Percentiles rank a stretch among this genome's conserved stretches.
Evolutionary conservation across 2,113 vertebrate genomes (phyloP).

Genomic region (Phaethornis superciliosus): DNA sequence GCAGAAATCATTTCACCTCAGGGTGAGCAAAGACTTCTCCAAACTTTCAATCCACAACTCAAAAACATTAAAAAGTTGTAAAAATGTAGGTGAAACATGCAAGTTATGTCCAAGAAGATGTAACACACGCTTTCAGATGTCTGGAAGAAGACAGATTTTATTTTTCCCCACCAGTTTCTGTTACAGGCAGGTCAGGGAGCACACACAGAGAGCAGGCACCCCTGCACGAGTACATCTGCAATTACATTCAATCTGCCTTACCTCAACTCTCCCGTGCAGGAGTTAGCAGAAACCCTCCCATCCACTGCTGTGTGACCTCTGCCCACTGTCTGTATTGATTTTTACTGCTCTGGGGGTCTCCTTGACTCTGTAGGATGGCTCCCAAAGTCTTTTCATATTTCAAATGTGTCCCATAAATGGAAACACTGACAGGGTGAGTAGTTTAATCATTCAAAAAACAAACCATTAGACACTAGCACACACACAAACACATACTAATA

Average conservation of each 20-base stretch:
- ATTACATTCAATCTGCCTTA: neutral
- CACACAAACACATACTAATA: neutral
- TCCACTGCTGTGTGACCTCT: neutral
- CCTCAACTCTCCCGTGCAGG: neutral
- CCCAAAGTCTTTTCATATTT: neutral
- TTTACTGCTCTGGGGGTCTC: accelerated
- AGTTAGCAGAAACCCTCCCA: neutral
- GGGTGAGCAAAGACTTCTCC: neutral
- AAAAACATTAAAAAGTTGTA: neutral
- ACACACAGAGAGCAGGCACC: neutral
- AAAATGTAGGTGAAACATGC: neutral
- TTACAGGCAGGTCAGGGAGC: neutral
- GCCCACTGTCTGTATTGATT: accelerated
- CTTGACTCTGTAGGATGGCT: neutral
- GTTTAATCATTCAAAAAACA: neutral
- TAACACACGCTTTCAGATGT: neutral
- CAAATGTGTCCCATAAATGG: neutral
- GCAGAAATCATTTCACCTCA: neutral
- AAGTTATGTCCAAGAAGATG: neutral
- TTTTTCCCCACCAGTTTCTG: accelerated
- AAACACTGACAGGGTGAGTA: neutral
- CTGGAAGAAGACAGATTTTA: neutral
- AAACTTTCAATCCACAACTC: neutral
- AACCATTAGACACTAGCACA: neutral
- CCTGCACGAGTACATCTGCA: neutral